Evolutionary conservation across 1,140 invertebrate species (phyloP).

Genomic region (Pentalonia nigronervosa): DNA sequence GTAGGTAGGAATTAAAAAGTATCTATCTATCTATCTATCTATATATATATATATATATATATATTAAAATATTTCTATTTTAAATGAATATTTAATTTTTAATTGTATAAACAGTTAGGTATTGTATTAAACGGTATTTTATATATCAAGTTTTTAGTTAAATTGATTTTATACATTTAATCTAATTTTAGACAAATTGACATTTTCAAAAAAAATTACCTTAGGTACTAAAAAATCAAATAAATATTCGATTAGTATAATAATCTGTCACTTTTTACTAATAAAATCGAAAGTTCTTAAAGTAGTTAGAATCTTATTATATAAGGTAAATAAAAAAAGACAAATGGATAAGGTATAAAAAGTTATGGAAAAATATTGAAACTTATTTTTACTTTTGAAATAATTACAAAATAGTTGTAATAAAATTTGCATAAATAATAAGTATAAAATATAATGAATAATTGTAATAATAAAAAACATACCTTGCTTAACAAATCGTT

Average conservation of each 20-base stretch:
- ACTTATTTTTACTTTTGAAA: not conserved
- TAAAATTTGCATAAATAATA: not conserved
- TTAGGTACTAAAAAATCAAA: not conserved
- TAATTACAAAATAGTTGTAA: not conserved
- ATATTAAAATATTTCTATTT: not conserved
- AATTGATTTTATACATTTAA: not conserved
- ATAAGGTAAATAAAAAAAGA: no score
- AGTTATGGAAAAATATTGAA: no score
- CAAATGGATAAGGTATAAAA: no score
- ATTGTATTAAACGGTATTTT: not conserved
- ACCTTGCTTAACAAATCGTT: slow-evolving; percentile 50
- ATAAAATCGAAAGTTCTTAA: no score
- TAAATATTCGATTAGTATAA: no score
- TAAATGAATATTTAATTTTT: not conserved
- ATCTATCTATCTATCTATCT: no score
- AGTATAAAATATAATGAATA: not conserved
- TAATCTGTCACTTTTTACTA: no score
- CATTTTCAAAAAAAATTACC: not conserved
- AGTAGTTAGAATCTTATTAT: no score
- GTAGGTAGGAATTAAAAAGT: not conserved
- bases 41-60: no score
- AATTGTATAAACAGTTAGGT: no score
- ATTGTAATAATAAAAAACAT: not conserved
- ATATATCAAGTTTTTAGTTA: not conserved
- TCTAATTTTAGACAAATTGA: not conserved